Base-by-base conservation (phyloP, 2,888 invertebrate species). In the Xestoiulus laeticollis region DNA sequence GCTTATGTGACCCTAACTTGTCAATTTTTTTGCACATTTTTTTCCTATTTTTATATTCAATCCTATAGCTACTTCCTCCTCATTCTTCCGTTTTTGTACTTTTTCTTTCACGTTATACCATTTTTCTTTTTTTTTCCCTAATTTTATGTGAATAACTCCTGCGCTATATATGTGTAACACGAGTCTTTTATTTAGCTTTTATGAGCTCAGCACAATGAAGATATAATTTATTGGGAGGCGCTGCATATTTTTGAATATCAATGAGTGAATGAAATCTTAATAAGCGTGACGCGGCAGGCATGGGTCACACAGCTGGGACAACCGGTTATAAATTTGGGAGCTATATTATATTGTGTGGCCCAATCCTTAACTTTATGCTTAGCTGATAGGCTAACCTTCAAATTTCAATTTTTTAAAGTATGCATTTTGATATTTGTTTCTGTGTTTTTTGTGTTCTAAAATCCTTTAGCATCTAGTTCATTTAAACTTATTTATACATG, bases 241-340 rank as follows among this genome's bases (percentile, higher is more conserved):
- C 78, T 78, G 78, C 78, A 78, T 78, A 78, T 78, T 78, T 78
- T 78, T 78, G 78, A 78, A 78, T 78, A 78, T 78, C 78, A 78
- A 78, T 78, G 78, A 78, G 78, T 30, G 78, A 78, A 78, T 78
- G 78, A 78, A 78, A 78, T 78, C 78, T 78, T 78, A 78, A 78
- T 78, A 78, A 78, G 78, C 78, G 78, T 78, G 78, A 78, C 78
- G 78, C 30, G 26, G 78, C 78, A 78, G 14, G 30, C 78, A 30
- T 78, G 78, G 78, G 78, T 78, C 78, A 5, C 78, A 78, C 78
- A 78, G 78, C 78, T 78, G 78, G 30, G 78, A 78, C 78, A 78
- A 78, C 30, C 78, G 78, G 78, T 78, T 78, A 78, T 78, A 78
- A 78, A 78, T 78, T 78, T 78, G 30, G 30, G 30, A 26, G n/a